Evolutionary conservation across 1,140 invertebrate genomes (phyloP).

Genomic region (Medauroidea extradentata): DNA sequence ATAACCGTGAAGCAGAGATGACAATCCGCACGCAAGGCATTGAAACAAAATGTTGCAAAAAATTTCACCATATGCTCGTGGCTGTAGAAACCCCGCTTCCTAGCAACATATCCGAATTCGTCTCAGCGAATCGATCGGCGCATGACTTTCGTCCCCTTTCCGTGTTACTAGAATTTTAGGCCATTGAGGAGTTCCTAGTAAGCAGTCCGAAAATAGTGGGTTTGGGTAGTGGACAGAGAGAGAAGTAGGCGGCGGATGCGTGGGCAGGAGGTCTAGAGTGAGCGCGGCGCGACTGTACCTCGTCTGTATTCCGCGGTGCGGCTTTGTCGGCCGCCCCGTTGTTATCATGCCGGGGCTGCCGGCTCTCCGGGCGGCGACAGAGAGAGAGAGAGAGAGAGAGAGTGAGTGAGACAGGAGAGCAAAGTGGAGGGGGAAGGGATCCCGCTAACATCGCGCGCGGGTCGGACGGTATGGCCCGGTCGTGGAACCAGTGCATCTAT

Average conservation of each 20-base stretch:
- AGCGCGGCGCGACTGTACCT: not conserved
- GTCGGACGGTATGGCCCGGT: constrained; percentile 14
- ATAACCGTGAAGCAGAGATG: no score
- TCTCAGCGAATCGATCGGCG: no score
- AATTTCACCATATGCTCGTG: no score
- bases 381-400: constrained; percentile 25
- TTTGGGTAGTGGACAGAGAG: not conserved
- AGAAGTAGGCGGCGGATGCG: not conserved
- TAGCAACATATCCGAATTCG: no score
- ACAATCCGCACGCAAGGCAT: no score
- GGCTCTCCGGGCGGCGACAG: not conserved
- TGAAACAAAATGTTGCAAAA: no score
- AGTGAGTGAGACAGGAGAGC: constrained; percentile 22
- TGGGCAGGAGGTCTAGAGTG: not conserved
- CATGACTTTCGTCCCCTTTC: no score
- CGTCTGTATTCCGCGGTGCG: not conserved
- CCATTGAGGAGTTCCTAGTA: no score
- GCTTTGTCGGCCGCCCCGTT: not conserved
- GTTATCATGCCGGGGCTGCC: not conserved
- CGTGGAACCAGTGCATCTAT: constrained; percentile 25
- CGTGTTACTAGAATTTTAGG: no score
- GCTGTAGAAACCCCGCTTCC: no score
- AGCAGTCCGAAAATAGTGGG: no score
- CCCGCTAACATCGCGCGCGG: constrained; percentile 21
- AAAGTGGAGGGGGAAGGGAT: constrained; percentile 23